These are phyloP conservation scores for Gastrophryne carolinensis DNA, from an alignment of 2,797 vertebrate genomes.

Conservation along the genomic window DNA sequence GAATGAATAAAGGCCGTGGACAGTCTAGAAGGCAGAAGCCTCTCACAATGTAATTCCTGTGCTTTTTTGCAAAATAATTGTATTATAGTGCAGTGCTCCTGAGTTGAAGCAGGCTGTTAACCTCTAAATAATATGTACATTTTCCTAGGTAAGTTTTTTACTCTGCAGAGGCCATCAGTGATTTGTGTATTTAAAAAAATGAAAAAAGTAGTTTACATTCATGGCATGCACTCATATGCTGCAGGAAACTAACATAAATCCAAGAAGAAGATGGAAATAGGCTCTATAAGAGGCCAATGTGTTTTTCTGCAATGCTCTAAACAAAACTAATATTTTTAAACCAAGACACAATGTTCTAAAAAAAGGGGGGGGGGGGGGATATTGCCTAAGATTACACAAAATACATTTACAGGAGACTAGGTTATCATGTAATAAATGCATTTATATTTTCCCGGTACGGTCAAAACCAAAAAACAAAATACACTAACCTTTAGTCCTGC, in stretches of 20 bases:
- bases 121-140: slow-evolving; percentile 23
- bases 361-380: too few relatives aligned
- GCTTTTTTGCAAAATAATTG: not conserved
- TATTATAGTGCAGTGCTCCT: slow-evolving; percentile 9
- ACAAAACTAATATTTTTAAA: slow-evolving; percentile 44
- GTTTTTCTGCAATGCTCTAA: slow-evolving; percentile 40
- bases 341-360: slow-evolving; percentile 19
- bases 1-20: not conserved
- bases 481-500: too few relatives aligned
- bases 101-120: slow-evolving; percentile 37
- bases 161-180: slow-evolving; percentile 8
- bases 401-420: too few relatives aligned
- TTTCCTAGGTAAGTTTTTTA: slow-evolving; percentile 39
- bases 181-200: slow-evolving; percentile 48
- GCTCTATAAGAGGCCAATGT: slow-evolving; percentile 37
- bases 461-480: too few relatives aligned
- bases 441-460: too few relatives aligned
- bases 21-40: not conserved
- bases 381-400: too few relatives aligned
- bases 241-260: slow-evolving; percentile 56
- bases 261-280: slow-evolving; percentile 49
- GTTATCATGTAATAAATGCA: too few relatives aligned
- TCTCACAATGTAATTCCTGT: slow-evolving; percentile 7
- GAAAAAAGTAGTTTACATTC: slow-evolving; percentile 47
- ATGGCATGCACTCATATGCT: slow-evolving; percentile 38